phyloP scores from a whole-genome alignment of 2,888 invertebrate genomes.

The Cerastoderma edule region DNA sequence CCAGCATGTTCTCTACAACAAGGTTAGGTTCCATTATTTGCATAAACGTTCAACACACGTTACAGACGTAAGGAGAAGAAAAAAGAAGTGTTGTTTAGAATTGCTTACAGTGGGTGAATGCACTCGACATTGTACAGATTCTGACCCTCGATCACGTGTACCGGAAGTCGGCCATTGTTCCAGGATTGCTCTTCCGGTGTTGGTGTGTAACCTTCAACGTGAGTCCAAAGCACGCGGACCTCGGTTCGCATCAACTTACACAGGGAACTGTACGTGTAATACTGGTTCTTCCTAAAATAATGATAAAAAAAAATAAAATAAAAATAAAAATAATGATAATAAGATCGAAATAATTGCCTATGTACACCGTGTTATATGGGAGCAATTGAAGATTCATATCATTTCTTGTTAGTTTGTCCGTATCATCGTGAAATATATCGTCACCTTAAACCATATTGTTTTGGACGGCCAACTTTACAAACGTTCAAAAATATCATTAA shows the following conservation, averaged over 20 bases:
- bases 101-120: constrained; percentile 46
- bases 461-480: no score
- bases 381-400: no score
- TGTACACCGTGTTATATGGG: no score
- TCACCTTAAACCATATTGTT: no score
- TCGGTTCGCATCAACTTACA: constrained; percentile 36
- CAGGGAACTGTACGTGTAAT: constrained; percentile 39
- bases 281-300: constrained; percentile 28
- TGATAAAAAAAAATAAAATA: constrained; percentile 8
- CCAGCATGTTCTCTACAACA: no score
- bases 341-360: no score
- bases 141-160: constrained; percentile 42
- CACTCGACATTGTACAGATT: constrained; percentile 41
- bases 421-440: no score
- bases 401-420: no score
- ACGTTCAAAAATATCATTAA: no score
- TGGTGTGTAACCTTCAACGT: constrained; percentile 13
- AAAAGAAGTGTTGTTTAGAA: background rate
- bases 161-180: constrained; percentile 35
- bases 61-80: background rate
- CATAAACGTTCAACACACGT: background rate
- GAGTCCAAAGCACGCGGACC: constrained; percentile 40
- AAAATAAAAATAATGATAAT: background rate
- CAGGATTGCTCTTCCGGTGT: background rate
- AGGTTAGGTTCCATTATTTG: no score